Conservation (phyloP, 2,113 vertebrate species). For the Tympanuchus pallidicinctus region DNA sequence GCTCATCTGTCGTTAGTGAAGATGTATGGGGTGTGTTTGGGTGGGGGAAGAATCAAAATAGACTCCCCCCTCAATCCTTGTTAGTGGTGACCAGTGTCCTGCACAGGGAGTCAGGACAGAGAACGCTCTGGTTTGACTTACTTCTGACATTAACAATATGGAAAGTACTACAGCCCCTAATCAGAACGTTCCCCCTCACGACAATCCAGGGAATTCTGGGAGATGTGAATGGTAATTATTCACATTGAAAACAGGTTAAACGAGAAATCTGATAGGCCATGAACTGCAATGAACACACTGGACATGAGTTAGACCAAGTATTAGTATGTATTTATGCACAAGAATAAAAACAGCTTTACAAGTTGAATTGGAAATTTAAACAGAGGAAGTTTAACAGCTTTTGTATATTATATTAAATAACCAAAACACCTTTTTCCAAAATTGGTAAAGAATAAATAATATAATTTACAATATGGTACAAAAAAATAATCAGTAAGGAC, state of each 20-base stretch:
- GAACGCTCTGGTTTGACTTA: background rate
- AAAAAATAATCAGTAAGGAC: slow-evolving; percentile 85
- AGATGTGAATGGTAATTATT: background rate
- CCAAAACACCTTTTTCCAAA: slow-evolving; percentile 84
- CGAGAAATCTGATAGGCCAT: background rate
- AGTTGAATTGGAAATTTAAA: slow-evolving; percentile 83
- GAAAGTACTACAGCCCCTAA: background rate
- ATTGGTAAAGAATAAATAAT: slow-evolving; percentile 88
- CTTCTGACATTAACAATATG: background rate
- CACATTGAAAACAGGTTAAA: background rate
- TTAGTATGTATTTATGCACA: slow-evolving; percentile 89
- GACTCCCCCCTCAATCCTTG: background rate
- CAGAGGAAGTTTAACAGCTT: slow-evolving; percentile 83
- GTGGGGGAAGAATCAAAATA: background rate
- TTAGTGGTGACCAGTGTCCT: background rate
- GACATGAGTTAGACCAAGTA: slow-evolving; percentile 76
- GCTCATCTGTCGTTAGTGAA: background rate
- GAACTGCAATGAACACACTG: background rate
- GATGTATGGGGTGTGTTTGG: background rate
- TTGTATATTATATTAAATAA: slow-evolving; percentile 89
- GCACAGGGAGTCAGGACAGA: background rate
- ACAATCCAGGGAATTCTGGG: background rate
- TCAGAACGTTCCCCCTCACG: background rate
- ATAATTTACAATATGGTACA: slow-evolving; percentile 90
- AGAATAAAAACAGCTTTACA: slow-evolving; percentile 87